Evolutionary conservation across 2,888 invertebrate species (phyloP).

Genomic region (Nomada lathburiana): DNA sequence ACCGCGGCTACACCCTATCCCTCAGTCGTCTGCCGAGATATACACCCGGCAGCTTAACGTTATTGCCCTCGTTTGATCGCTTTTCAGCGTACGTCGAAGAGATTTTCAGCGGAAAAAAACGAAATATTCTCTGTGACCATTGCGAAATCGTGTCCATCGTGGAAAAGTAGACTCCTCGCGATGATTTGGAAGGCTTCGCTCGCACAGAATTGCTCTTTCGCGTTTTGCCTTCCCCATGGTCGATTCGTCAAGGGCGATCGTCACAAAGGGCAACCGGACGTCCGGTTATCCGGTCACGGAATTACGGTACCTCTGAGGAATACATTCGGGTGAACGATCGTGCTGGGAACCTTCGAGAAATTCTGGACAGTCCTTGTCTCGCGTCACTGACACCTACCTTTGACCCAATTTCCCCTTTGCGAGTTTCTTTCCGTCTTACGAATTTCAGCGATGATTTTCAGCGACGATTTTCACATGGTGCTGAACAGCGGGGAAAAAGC

Average conservation of each 20-base stretch:
- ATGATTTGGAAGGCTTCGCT: constrained; percentile 27
- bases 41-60: constrained; percentile 68
- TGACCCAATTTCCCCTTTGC: background rate
- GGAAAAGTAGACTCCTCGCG: constrained; percentile 15
- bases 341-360: background rate
- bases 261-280: constrained; percentile 60
- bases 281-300: constrained; percentile 55
- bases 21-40: constrained; percentile 2
- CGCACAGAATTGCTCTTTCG: constrained; percentile 9
- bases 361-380: constrained; percentile 30
- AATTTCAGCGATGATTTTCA: background rate
- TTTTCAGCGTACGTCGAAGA: constrained; percentile 65
- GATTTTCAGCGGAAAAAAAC: constrained; percentile 51
- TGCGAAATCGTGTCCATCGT: constrained; percentile 52
- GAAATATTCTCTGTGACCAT: constrained; percentile 38
- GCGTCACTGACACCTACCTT: constrained; percentile 4
- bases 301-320: constrained; percentile 57
- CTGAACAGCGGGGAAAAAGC: constrained; percentile 14
- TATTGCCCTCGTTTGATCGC: constrained; percentile 58
- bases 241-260: constrained; percentile 49
- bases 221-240: constrained; percentile 37
- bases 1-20: background rate
- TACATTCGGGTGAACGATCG: constrained; percentile 48
- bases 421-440: background rate
- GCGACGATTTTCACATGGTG: background rate